Evolutionary conservation across 2,888 invertebrate species (phyloP).

Genomic region (Ophion costatus): DNA sequence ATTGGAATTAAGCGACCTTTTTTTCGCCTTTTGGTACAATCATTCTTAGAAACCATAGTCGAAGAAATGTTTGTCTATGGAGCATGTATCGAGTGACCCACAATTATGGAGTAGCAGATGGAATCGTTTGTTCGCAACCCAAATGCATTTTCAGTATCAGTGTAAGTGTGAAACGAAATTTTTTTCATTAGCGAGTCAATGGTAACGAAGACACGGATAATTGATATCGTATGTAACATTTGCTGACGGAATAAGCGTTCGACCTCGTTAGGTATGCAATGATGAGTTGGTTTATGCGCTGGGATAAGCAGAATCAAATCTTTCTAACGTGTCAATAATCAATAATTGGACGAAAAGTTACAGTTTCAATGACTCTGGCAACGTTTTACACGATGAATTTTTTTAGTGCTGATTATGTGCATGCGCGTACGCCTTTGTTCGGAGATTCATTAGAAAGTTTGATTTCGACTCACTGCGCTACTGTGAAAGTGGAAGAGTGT

Average conservation of each 20-base stretch:
- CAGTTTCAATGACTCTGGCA: too few species aligned
- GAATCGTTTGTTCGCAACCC: constrained; percentile 54
- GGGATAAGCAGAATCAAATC: neutral
- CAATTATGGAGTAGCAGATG: constrained; percentile 47
- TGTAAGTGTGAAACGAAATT: constrained; percentile 51
- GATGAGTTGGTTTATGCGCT: neutral
- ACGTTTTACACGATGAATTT: too few species aligned
- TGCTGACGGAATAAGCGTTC: constrained; percentile 27
- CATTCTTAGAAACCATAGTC: neutral
- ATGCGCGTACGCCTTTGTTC: neutral
- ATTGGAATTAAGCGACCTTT: constrained; percentile 9
- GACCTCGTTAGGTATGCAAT: constrained; percentile 15
- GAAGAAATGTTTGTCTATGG: neutral
- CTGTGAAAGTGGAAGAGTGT: constrained; percentile 25
- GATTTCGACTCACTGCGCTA: constrained; percentile 29
- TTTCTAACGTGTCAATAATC: neutral
- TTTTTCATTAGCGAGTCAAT: constrained; percentile 31
- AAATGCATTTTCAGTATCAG: constrained; percentile 81
- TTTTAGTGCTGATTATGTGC: too few species aligned
- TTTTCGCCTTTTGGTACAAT: neutral
- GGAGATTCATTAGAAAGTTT: constrained; percentile 16
- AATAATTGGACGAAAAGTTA: too few species aligned
- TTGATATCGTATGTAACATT: neutral
- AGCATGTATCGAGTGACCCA: constrained; percentile 42
- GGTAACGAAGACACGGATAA: constrained; percentile 15